A percentile compares a stretch with the other conserved stretches of the same genome.
These are phyloP conservation scores for Phataginus tricuspis DNA, from an alignment of 2,797 vertebrate genomes.

Conservation along the genomic window DNA sequence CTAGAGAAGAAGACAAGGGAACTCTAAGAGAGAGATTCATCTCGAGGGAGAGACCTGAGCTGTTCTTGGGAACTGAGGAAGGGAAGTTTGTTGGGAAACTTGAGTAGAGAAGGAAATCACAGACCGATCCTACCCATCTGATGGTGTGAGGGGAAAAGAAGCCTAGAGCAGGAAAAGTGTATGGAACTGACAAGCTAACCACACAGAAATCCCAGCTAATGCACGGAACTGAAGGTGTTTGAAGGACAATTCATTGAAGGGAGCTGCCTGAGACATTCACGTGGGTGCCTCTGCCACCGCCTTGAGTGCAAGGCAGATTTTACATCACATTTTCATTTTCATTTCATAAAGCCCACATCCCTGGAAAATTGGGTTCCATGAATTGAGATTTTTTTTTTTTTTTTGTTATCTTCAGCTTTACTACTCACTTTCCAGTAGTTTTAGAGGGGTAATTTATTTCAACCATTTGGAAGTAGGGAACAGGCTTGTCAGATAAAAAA, in stretches of 20 bases:
- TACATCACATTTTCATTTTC: no score
- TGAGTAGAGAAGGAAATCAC: not conserved
- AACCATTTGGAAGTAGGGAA: constrained; percentile 41
- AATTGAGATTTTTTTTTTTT: constrained; percentile 39
- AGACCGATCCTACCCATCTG: not conserved
- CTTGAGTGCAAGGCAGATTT: not conserved
- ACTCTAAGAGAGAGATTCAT: not conserved
- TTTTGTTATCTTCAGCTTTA: constrained; percentile 50
- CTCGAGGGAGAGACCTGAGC: not conserved
- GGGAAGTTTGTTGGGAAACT: not conserved
- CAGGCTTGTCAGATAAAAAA: constrained; percentile 57
- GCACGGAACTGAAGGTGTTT: not conserved
- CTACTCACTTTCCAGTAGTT: constrained; percentile 30
- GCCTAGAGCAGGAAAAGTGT: not conserved
- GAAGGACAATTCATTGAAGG: not conserved
- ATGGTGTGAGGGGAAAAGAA: not conserved
- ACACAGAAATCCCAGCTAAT: not conserved
- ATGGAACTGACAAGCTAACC: not conserved
- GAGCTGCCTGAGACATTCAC: not conserved
- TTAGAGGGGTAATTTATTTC: constrained; percentile 60
- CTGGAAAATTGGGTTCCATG: constrained; percentile 17
- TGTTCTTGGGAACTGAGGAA: not conserved
- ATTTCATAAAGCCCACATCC: constrained; percentile 27
- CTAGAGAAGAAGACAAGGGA: not conserved
- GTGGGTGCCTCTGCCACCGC: not conserved